These are phyloP conservation scores for Rotaria macrura DNA, from an alignment of 2,888 invertebrate genomes.

Conservation along the genomic window DNA sequence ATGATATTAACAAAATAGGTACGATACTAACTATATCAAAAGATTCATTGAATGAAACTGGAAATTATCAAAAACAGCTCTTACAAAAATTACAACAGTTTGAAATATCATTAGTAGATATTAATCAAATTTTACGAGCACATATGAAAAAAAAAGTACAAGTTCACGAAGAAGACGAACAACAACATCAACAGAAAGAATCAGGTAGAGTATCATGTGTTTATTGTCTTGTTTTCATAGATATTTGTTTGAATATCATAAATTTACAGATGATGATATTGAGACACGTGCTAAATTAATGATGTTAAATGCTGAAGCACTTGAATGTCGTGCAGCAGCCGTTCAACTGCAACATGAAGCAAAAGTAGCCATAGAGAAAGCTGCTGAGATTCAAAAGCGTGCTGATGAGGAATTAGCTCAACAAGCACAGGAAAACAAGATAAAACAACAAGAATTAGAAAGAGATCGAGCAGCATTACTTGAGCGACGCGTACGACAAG, in stretches of 20 bases:
- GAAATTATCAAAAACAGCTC: not conserved
- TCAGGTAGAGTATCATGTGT: not conserved
- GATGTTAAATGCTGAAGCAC: not conserved
- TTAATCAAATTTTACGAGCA: not conserved
- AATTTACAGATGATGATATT: not conserved
- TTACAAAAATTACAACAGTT: not conserved
- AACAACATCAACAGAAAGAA: not conserved
- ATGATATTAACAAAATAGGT: not conserved
- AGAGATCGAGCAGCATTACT: not conserved
- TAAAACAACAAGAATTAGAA: not conserved
- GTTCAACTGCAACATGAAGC: not conserved
- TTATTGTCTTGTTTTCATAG: too few relatives aligned
- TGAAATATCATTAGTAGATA: not conserved
- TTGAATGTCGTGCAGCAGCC: constrained; percentile 1
- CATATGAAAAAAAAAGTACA: not conserved
- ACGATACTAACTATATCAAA: not conserved
- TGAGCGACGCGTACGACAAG: not conserved
- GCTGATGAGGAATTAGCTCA: not conserved
- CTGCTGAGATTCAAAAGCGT: not conserved
- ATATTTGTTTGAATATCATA: too few relatives aligned
- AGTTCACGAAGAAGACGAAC: not conserved
- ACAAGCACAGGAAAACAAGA: not conserved
- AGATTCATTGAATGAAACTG: not conserved
- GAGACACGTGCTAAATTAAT: not conserved
- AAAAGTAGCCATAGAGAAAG: not conserved